Evolutionary conservation across 2,113 vertebrate species (phyloP).

Genomic region (Malurus cyaneus): DNA sequence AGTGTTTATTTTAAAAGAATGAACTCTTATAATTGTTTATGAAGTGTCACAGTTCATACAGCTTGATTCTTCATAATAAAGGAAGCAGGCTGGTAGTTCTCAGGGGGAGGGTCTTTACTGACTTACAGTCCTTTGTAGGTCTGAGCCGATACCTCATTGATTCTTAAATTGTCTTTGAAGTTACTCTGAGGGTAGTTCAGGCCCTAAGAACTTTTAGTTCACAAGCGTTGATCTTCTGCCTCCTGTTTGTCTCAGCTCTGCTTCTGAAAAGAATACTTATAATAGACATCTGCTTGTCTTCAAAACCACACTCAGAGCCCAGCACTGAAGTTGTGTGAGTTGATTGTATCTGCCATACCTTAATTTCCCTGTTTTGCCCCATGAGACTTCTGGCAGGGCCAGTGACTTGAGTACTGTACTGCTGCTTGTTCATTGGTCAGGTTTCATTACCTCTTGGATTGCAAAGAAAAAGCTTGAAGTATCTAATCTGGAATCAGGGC

Average conservation of each 20-base stretch:
- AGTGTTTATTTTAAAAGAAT: background rate
- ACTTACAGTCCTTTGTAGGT: background rate
- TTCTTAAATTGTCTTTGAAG: background rate
- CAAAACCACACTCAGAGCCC: background rate
- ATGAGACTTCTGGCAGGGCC: background rate
- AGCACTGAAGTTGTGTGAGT: background rate
- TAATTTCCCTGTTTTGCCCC: background rate
- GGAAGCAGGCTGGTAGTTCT: background rate
- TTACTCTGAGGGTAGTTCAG: background rate
- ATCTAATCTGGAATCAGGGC: background rate
- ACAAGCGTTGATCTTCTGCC: background rate
- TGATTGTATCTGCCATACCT: background rate
- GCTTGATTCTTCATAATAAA: background rate
- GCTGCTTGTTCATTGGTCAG: background rate
- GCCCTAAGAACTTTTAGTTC: background rate
- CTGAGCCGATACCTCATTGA: background rate
- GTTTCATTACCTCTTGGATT: background rate
- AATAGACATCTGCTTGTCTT: background rate
- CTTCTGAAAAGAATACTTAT: background rate
- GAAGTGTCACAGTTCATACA: background rate
- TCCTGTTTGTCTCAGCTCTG: background rate
- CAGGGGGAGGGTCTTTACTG: background rate
- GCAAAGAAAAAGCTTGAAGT: background rate
- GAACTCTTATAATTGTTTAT: background rate
- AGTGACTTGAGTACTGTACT: background rate